phyloP scores from a whole-genome alignment of 2,888 invertebrate genomes.

The Lucinisca nassula region DNA sequence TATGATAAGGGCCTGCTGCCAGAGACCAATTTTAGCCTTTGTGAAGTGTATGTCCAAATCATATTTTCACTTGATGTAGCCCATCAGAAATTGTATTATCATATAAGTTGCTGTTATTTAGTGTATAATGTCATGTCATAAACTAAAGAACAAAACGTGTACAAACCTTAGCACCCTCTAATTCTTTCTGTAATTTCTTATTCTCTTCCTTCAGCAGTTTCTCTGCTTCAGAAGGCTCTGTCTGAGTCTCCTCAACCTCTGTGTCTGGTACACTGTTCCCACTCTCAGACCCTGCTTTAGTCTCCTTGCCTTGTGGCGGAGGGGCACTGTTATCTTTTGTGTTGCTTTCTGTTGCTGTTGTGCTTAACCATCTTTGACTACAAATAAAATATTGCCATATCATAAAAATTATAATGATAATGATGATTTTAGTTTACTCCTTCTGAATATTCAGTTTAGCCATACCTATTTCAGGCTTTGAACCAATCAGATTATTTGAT shows the following conservation, averaged over 20 bases:
- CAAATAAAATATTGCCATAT: neutral
- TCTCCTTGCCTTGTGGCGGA: neutral
- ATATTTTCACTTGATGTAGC: neutral
- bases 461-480: too few relatives aligned
- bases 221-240: constrained; percentile 50
- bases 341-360: constrained; percentile 51
- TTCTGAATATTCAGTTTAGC: too few relatives aligned
- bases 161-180: constrained; percentile 72
- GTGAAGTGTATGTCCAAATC: neutral
- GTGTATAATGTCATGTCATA: too few relatives aligned
- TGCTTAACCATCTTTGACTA: constrained; percentile 8
- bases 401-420: too few relatives aligned
- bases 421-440: too few relatives aligned
- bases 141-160: too few relatives aligned
- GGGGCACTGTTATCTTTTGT: neutral
- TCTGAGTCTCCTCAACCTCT: constrained; percentile 24
- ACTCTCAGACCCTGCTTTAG: neutral
- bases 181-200: constrained; percentile 68
- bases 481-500: too few relatives aligned
- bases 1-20: too few relatives aligned
- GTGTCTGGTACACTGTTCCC: neutral
- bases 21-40: too few relatives aligned
- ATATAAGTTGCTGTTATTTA: too few relatives aligned
- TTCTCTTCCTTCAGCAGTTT: constrained; percentile 67
- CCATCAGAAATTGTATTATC: neutral